A percentile compares a stretch with the other conserved stretches of the same genome.
Evolutionary conservation across 2,113 vertebrate genomes (phyloP).

Genomic region (Podiceps cristatus): DNA sequence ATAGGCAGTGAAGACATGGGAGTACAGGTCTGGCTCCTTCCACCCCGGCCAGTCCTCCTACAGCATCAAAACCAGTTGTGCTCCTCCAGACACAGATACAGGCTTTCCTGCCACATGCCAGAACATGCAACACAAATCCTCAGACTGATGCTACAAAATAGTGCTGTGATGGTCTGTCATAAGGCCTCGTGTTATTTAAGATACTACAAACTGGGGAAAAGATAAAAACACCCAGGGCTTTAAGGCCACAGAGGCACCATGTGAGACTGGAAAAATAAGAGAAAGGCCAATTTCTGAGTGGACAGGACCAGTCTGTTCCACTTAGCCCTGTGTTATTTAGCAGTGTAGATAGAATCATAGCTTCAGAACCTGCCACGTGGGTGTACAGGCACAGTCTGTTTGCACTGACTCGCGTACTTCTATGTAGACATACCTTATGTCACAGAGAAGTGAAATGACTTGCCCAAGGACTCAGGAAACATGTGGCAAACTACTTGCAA

Average conservation of each 20-base stretch:
- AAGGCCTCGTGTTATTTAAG: neutral
- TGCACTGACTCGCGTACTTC: neutral
- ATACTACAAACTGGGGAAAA: neutral
- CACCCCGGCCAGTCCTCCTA: neutral
- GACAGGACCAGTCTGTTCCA: neutral
- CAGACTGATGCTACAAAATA: neutral
- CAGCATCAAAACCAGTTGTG: neutral
- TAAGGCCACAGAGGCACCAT: neutral
- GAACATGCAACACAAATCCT: neutral
- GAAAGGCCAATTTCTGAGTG: neutral
- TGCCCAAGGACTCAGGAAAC: neutral
- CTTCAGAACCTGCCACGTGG: neutral
- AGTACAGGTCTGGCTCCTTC: neutral
- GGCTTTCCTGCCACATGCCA: neutral
- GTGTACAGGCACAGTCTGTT: neutral
- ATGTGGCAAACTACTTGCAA: neutral
- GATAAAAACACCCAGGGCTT: neutral
- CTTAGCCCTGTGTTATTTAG: neutral
- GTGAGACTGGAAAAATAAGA: neutral
- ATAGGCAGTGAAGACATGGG: neutral
- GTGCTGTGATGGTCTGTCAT: neutral
- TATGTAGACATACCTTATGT: neutral
- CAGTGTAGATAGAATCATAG: neutral
- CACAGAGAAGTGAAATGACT: neutral
- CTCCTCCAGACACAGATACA: neutral